Base-by-base conservation (phyloP, 1,140 invertebrate species). In the Papilio helenus region DNA sequence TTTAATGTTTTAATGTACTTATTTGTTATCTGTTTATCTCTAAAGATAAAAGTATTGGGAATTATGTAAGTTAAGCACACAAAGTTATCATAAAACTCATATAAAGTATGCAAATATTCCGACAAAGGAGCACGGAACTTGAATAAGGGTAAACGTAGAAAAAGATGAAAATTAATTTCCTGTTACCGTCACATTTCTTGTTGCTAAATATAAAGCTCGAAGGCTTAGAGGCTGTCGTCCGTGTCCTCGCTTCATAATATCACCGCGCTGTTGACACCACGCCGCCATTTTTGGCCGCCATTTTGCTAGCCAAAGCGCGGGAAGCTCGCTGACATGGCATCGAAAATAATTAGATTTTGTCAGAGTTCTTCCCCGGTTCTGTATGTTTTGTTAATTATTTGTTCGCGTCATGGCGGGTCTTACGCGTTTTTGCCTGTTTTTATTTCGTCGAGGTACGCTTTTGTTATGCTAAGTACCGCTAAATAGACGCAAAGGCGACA, bases 271-370 rank as follows among this genome's bases (percentile, higher is more conserved):
- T 91, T 91, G 90, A 92, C 89, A 91, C 81, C 89, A 83, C 82
- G 80, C 86, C 82, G 87, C 86, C 85, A 84, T 88, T 84, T 90
- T 88, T 76, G 82, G 81, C 83, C 84, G 89, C 90, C 89, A 91
- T 92, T 90, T 92, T 92, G 85, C 80, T 86, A 83, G 82, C 81
- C 78, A 86, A 91, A 92, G 88, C 91, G 90, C 89, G 89, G 84
- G 84, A 90, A 91, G 82, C 86, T 87, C 80, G 84, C 88, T 93
- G 90, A 91, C 92, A 89, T 89, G 86, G 87, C 92, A 85, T 85
- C 85, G 84, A 91, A 91, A 91, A 93, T 93, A 93, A 93, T 93
- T 92, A 93, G 89, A 92, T 92, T 92, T 88, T 83, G 79, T 78
- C 81, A 80, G 83, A 86, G 84, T 84, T 87, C 86, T 89, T 90